Conservation (phyloP, 2,888 invertebrate genomes). For the Argyresthia goedartella region DNA sequence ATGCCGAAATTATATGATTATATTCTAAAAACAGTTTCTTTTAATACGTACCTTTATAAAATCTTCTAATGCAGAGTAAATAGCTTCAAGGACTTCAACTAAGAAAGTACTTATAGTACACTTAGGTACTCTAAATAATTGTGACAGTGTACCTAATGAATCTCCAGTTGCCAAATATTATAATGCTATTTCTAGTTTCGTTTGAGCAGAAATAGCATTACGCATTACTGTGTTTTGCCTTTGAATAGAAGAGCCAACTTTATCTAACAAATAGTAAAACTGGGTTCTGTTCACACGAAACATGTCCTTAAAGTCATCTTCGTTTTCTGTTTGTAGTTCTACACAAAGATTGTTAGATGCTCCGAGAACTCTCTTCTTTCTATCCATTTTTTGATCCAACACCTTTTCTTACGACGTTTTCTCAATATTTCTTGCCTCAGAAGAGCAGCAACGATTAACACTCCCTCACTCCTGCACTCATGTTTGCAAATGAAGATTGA, state of each 20-base stretch:
- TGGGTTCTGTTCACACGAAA: no score
- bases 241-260: neutral
- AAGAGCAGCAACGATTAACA: neutral
- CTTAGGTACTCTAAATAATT: constrained; percentile 8
- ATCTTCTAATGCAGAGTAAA: neutral
- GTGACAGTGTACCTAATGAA: constrained; percentile 2
- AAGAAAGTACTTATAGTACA: constrained; percentile 5
- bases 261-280: neutral
- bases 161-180: constrained; percentile 6
- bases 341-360: no score
- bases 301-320: neutral
- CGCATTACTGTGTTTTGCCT: constrained; percentile 1
- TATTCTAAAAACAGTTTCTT: no score
- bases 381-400: no score
- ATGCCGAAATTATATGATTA: neutral
- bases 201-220: neutral
- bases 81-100: neutral
- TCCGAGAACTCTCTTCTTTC: neutral
- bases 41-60: no score
- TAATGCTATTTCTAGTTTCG: constrained; percentile 1
- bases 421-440: constrained; percentile 3
- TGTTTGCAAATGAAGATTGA: no score
- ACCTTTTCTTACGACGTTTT: no score
- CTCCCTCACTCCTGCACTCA: constrained; percentile 1
- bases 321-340: neutral